Base-by-base conservation (phyloP, 2,888 invertebrate species). In the Stomorhina lunata region DNA sequence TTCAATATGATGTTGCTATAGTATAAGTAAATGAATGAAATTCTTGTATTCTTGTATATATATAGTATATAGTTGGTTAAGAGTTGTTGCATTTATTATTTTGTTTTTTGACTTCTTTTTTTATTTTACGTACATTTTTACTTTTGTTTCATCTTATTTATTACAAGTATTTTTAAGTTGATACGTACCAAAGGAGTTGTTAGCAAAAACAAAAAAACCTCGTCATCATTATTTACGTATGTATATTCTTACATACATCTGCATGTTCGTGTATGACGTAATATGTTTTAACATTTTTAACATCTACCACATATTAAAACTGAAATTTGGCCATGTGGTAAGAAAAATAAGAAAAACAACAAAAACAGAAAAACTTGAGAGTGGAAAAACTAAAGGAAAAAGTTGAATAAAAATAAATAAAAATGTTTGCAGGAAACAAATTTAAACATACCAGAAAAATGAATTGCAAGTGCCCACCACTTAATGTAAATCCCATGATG, bases 401-500 rank as follows among this genome's bases (percentile, higher is more conserved):
- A 34, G 7, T 57, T 20, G 48, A 68, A 43, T 45, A 57, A 9
- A 34, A 27, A 20, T 15, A 29, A 50, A 71, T 59, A 69, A 45
- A 2, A 10, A 43, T n/a, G 12, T 29, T 2, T 17, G 12, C 4
- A 43, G 59, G 61, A 63, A 57, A 61, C 29, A 48, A 55, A 69
- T 32, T 63, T 65, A 37, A 63, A 63, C 22, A 48, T 15, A 80
- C 27, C 66, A 66, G 40, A 55, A 72, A 66, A 79, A 57, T 79
- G 63, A 80, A 79, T 79, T 72, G 69, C 80, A 65, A 76, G 65
- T 76, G 80, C 17, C 76, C 80, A 69, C 69, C 80, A 57, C 76
- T 65, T 80, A 50, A 80, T 76, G 65, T 71, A 34, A 71, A 71
- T 69, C 63, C 69, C 80, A 69, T 80, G 76, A 76, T 76, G 76